Evolutionary conservation across 1,140 invertebrate species (phyloP).

Genomic region (Pachyrhynchus sulphureomaculatus): DNA sequence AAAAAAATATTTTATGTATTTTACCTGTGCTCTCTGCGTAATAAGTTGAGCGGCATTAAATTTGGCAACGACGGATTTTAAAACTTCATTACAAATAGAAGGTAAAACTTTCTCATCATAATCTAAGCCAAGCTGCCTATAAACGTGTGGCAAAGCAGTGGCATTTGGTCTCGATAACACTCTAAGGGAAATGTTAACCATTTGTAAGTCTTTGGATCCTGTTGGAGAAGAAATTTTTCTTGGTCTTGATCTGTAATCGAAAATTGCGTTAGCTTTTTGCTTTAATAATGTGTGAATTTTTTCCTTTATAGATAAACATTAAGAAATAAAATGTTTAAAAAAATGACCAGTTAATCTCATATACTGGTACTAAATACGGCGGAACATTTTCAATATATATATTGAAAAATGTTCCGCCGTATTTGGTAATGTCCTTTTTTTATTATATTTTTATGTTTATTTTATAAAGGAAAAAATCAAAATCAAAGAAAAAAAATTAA

Average conservation of each 20-base stretch:
- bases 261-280: too few relatives aligned
- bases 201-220: slow-evolving; percentile 98
- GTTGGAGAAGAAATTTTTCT: slow-evolving; percentile 97
- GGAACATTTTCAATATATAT: too few relatives aligned
- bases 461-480: too few relatives aligned
- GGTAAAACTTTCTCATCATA: slow-evolving; percentile 93
- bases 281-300: too few relatives aligned
- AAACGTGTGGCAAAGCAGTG: slow-evolving; percentile 77
- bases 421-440: too few relatives aligned
- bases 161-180: slow-evolving; percentile 94
- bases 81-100: slow-evolving; percentile 98
- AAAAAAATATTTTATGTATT: slow-evolving; percentile 1
- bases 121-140: slow-evolving; percentile 84
- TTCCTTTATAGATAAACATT: too few relatives aligned
- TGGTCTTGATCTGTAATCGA: slow-evolving; percentile 70
- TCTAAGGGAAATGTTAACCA: slow-evolving; percentile 98
- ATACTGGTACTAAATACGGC: too few relatives aligned
- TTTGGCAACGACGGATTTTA: slow-evolving; percentile 99
- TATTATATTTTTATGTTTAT: too few relatives aligned
- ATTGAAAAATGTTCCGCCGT: too few relatives aligned
- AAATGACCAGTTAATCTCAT: too few relatives aligned
- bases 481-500: too few relatives aligned
- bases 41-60: slow-evolving; percentile 99
- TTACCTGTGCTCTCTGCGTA: slow-evolving; percentile 94
- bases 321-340: too few relatives aligned